Evolutionary conservation across 2,888 invertebrate genomes (phyloP).

Genomic region (Megastigmus dorsalis): DNA sequence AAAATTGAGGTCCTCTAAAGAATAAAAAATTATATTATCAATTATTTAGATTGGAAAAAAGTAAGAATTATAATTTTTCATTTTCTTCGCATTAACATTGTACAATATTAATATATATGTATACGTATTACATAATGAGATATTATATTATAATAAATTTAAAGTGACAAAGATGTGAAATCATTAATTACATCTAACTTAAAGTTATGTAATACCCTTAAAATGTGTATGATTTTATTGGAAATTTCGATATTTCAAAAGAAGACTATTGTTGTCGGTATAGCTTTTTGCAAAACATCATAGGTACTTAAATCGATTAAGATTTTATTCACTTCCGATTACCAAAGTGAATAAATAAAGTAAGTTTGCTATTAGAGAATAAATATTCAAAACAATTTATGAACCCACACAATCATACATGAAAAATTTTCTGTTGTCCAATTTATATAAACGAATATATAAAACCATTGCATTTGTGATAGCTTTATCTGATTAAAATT

Average conservation of each 20-base stretch:
- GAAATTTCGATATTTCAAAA: slow-evolving; percentile 5
- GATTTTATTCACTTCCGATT: neutral
- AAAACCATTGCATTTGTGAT: no score
- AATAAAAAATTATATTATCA: no score
- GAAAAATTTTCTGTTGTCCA: no score
- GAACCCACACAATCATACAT: neutral
- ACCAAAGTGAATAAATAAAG: neutral
- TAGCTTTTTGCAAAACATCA: neutral
- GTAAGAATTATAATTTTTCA: no score
- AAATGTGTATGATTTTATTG: slow-evolving; percentile 12
- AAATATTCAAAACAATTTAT: neutral
- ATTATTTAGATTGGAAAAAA: no score
- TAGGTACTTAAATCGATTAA: slow-evolving; percentile 25
- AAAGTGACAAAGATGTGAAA: slow-evolving; percentile 7
- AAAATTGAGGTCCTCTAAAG: no score
- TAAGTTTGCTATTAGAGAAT: no score
- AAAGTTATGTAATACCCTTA: slow-evolving; percentile 27
- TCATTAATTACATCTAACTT: slow-evolving; percentile 24
- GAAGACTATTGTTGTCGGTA: neutral
- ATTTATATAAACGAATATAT: neutral
- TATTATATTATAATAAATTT: neutral
- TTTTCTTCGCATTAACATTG: no score
- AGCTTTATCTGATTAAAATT: no score
- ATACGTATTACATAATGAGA: no score
- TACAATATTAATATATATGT: no score